Evolutionary conservation across 2,888 invertebrate species (phyloP), one percentile per base, ranked within the genome.

Genomic region (Anoplius nigerrimus): DNA sequence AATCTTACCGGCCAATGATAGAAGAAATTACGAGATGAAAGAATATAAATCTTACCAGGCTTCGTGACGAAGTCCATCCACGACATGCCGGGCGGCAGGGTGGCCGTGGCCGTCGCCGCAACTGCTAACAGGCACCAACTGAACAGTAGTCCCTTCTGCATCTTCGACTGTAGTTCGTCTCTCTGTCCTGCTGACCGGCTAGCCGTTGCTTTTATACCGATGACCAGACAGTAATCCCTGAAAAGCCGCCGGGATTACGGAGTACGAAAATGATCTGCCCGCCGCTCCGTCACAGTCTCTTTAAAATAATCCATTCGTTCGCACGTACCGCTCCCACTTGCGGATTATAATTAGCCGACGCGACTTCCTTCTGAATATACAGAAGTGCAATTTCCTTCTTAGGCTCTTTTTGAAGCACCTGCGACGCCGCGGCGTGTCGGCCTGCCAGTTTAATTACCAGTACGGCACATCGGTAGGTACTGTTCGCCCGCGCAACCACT

Each of bases 161-260:
- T 87, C 48, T 78, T 76, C 72, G 42, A 58, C 62, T 62, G 69
- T 78, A n/a, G n/a, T n/a, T n/a, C n/a, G 51, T 81, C 68, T 52
- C 52, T 53, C 16, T 21, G 42, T 46, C 34, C 18, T 18, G 16
- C 4, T 42, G 20, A 20, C 2, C 13, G 42, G 51, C 21, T 20
- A 20, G 27, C 20, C 15, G n/a, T 43, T 22, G 54, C 72, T 81
- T 85, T 79, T 85, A 85, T 84, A 85, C 71, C 54, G 64, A 20
- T 16, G 21, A 55, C 16, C 59, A 22, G 56, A 48, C 58, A 58
- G 62, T 82, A 80, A 82, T 78, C 73, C 74, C 61, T 72, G 73
- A 72, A 72, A 82, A 82, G 75, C 74, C 75, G 67, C 43, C 52
- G 63, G 76, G 71, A 76, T 76, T 69, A 75, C 59, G 65, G 52